A percentile compares a stretch with the other conserved stretches of the same genome.
Conservation (phyloP, 2,797 vertebrate species). For the Onychomys torridus region DNA sequence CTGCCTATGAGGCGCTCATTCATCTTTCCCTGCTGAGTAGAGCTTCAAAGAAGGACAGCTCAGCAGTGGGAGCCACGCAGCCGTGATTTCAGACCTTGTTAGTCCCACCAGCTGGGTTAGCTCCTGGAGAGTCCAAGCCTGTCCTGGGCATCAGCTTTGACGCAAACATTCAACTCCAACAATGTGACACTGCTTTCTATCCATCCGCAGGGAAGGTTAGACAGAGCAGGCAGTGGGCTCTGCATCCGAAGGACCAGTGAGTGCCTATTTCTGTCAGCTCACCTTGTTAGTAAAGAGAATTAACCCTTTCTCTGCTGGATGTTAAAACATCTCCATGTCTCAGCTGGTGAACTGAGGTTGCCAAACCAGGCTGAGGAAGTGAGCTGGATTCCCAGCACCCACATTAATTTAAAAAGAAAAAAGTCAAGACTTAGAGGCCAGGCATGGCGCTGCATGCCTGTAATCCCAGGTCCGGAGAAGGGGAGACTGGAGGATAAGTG, state of each 20-base stretch:
- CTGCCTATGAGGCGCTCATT: not conserved
- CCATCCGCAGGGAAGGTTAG: rapidly evolving
- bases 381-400: not conserved
- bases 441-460: not conserved
- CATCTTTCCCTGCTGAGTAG: not conserved
- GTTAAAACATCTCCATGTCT: not conserved
- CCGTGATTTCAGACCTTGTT: not conserved
- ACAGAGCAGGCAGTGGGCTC: not conserved
- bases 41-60: not conserved
- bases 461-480: not conserved
- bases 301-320: not conserved
- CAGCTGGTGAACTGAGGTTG: not conserved
- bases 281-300: not conserved
- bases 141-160: rapidly evolving
- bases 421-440: not conserved
- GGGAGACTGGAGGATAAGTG: not conserved
- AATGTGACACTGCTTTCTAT: not conserved
- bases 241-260: not conserved
- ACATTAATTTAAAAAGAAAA: not conserved
- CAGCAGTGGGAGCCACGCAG: not conserved
- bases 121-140: not conserved
- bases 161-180: not conserved
- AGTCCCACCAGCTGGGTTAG: no score
- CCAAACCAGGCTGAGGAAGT: not conserved
- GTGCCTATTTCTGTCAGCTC: not conserved